These are phyloP conservation scores for Onychomys torridus DNA, from an alignment of 2,797 vertebrate genomes.

Conservation along the genomic window DNA sequence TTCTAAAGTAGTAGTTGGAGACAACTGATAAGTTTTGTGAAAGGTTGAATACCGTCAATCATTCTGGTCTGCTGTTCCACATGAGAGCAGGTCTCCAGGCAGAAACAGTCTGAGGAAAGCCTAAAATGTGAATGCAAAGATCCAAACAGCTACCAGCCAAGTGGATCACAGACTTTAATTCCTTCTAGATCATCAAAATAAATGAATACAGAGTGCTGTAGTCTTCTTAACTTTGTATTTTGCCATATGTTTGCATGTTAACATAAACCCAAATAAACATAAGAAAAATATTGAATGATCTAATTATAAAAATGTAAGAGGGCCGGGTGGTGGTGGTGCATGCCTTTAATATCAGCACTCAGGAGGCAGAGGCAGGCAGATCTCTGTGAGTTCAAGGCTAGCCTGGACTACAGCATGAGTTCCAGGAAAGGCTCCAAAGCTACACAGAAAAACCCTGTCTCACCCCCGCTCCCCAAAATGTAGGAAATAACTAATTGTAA, in stretches of 20 bases:
- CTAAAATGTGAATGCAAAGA: background rate
- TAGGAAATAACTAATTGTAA: background rate
- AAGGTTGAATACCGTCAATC: conserved; percentile 39
- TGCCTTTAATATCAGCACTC: too few relatives aligned
- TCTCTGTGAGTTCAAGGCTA: too few relatives aligned
- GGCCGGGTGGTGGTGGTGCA: too few relatives aligned
- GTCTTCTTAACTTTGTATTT: background rate
- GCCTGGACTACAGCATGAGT: too few relatives aligned
- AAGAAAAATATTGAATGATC: background rate
- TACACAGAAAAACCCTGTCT: background rate
- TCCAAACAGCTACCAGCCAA: background rate
- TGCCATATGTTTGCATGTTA: background rate
- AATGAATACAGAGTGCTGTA: background rate
- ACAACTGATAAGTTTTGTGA: conserved; percentile 25
- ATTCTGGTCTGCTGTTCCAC: background rate
- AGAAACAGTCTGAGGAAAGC: conserved; percentile 10
- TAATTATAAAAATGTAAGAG: background rate
- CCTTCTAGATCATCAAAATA: background rate
- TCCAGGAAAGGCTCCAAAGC: too few relatives aligned
- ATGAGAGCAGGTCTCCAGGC: background rate
- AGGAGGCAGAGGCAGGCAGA: too few relatives aligned
- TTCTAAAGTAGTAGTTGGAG: conserved; percentile 22
- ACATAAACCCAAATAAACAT: background rate
- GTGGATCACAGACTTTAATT: background rate
- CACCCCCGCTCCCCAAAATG: too few relatives aligned